phyloP scores from a whole-genome alignment of 2,113 vertebrate species.

The Phyllostomus hastatus region DNA sequence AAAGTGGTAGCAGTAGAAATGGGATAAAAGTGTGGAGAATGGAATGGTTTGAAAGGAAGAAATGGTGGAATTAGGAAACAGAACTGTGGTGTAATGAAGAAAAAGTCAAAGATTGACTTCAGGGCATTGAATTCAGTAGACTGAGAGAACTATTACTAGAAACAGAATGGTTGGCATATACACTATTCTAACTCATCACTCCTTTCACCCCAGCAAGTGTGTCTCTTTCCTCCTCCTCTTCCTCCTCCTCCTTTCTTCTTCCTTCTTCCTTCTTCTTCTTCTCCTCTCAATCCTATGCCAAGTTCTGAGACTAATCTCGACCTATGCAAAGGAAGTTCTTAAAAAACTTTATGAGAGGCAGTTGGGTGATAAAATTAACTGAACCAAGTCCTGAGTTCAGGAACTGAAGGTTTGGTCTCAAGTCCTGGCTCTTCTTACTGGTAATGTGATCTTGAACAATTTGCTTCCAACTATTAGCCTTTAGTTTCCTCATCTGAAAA shows the following conservation, averaged over 20 bases:
- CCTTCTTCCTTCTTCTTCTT: no score
- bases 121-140: background rate
- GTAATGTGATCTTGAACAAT: background rate
- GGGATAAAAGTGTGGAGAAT: background rate
- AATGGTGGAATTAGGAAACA: background rate
- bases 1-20: background rate
- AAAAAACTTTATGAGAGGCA: background rate
- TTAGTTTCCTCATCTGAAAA: constrained; percentile 5
- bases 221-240: no score
- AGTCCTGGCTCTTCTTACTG: background rate
- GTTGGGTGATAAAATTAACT: constrained; percentile 8
- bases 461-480: background rate
- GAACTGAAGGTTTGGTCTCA: background rate
- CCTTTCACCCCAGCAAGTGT: background rate
- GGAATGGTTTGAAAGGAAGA: background rate
- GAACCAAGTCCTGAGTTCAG: background rate
- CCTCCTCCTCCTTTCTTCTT: no score
- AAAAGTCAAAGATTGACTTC: background rate
- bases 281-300: background rate
- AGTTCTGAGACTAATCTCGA: constrained; percentile 3
- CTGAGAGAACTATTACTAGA: background rate
- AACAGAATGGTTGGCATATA: background rate
- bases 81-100: background rate
- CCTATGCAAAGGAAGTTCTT: background rate
- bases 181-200: background rate